Conservation (phyloP, 2,888 invertebrate genomes). For the Ophion costatus region DNA sequence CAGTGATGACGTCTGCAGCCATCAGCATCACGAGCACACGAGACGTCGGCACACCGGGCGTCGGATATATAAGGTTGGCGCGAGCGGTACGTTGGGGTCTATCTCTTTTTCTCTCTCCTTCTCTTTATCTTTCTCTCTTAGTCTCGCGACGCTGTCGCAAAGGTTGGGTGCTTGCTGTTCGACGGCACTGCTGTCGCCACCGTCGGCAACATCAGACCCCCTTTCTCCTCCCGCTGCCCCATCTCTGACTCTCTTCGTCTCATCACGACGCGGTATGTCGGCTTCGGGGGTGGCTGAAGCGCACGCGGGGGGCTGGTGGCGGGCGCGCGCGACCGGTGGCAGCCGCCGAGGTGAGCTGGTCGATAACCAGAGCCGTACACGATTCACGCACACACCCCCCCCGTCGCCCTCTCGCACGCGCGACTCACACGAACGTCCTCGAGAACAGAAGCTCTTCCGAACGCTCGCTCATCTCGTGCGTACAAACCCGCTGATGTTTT, state of each 20-base stretch:
- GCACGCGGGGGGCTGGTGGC: conserved; percentile 54
- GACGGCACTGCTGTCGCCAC: conserved; percentile 56
- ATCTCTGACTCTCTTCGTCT: conserved; percentile 33
- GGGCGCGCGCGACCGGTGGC: conserved; percentile 60
- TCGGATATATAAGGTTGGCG: not conserved
- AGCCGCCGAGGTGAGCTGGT: conserved; percentile 59
- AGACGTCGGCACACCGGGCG: conserved; percentile 5
- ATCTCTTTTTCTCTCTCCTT: not conserved
- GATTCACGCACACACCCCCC: conserved; percentile 25
- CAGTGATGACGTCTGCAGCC: conserved; percentile 22
- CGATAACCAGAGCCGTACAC: conserved; percentile 62
- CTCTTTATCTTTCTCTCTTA: conserved; percentile 2
- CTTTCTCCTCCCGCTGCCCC: conserved; percentile 39
- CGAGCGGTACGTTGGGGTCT: not conserved
- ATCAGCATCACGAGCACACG: conserved; percentile 16
- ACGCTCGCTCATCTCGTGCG: not conserved
- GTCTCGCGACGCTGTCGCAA: conserved; percentile 42
- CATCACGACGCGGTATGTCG: conserved; percentile 57
- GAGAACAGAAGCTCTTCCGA: conserved; percentile 11
- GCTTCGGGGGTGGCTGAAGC: conserved; percentile 61
- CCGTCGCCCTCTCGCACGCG: conserved; percentile 8
- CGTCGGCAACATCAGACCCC: conserved; percentile 58
- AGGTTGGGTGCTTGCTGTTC: conserved; percentile 64
- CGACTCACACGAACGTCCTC: conserved; percentile 24
- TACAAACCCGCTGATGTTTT: not conserved